A percentile compares a stretch with the other conserved stretches of the same genome.
Conservation (phyloP, 2,797 vertebrate genomes). For the Argentina silus region DNA sequence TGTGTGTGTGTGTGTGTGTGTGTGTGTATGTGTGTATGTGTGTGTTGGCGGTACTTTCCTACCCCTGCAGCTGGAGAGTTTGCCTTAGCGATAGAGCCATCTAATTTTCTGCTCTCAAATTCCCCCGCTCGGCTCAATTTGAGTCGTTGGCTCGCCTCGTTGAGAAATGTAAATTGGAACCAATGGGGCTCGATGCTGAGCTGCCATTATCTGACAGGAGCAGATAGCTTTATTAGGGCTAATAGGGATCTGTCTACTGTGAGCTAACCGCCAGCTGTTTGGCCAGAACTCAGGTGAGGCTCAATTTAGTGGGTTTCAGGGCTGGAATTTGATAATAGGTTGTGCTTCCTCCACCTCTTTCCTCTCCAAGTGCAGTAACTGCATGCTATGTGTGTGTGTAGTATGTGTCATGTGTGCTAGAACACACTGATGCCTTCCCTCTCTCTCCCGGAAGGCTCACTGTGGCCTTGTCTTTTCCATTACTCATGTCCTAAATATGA, state of each 20-base stretch:
- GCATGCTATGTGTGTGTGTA: constrained; percentile 13
- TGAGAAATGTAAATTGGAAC: constrained; percentile 85
- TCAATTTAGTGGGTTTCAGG: constrained; percentile 51
- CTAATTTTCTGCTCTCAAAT: constrained; percentile 85
- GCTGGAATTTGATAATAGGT: constrained; percentile 54
- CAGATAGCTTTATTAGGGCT: constrained; percentile 82
- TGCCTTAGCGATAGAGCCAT: constrained; percentile 69
- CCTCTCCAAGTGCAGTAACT: not conserved
- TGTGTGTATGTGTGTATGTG: constrained; percentile 41
- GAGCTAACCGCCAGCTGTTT: constrained; percentile 56
- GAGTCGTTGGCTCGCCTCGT: constrained; percentile 78
- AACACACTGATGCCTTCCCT: not conserved
- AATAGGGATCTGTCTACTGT: constrained; percentile 74
- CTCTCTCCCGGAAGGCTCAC: no score
- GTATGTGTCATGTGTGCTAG: constrained; percentile 10
- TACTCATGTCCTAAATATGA: no score
- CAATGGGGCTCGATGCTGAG: constrained; percentile 78
- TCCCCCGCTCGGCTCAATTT: constrained; percentile 80
- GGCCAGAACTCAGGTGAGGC: constrained; percentile 64
- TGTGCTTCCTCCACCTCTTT: constrained; percentile 5
- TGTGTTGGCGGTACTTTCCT: constrained; percentile 53
- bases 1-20: constrained; percentile 16
- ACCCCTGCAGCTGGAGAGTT: constrained; percentile 74
- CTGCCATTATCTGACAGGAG: constrained; percentile 82
- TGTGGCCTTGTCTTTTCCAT: not conserved